Conservation (phyloP, 2,113 vertebrate genomes). For the Nibea albiflora region DNA sequence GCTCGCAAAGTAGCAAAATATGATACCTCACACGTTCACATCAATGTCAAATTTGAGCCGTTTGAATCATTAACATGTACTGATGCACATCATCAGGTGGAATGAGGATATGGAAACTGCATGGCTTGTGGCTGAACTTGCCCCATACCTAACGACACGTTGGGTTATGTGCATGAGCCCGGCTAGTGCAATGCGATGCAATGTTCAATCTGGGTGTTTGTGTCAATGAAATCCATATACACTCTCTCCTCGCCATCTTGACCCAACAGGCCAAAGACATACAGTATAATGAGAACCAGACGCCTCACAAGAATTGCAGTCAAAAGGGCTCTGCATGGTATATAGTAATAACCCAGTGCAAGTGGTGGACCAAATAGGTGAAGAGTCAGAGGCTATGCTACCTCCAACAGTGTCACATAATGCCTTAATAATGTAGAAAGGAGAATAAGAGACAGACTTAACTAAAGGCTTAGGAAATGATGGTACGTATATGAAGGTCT, state of each 20-base stretch:
- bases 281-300: slow-evolving; percentile 42
- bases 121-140: neutral
- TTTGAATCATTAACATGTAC: neutral
- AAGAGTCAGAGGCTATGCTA: neutral
- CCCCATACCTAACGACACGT: neutral
- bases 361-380: neutral
- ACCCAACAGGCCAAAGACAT: slow-evolving; percentile 31
- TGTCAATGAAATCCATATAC: slow-evolving; percentile 9
- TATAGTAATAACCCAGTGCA: slow-evolving; percentile 1
- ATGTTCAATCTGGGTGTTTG: neutral
- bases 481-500: neutral
- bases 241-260: neutral
- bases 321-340: slow-evolving; percentile 5
- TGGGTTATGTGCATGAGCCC: neutral
- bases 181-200: neutral
- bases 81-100: neutral
- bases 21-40: neutral
- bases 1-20: slow-evolving; percentile 1
- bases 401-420: neutral
- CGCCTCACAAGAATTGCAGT: neutral
- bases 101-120: neutral
- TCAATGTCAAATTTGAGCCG: neutral
- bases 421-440: neutral
- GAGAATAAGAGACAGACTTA: neutral
- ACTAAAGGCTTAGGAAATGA: neutral